phyloP scores from a whole-genome alignment of 2,888 invertebrate species.

The Blastobasis adustella region DNA sequence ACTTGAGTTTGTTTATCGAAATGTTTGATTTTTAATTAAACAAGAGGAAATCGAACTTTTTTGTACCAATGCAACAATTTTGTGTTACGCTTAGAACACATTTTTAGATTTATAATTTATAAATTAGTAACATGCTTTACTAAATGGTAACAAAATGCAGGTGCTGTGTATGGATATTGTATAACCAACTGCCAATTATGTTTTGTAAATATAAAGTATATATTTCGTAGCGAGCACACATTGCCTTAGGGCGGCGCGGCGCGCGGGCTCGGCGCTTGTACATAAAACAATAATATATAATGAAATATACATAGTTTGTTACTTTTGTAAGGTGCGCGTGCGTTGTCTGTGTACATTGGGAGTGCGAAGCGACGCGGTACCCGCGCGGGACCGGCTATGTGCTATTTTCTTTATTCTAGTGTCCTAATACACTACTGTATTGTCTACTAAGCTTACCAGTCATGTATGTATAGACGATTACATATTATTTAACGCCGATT shows the following conservation, averaged over 20 bases:
- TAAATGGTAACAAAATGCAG: conserved; percentile 50
- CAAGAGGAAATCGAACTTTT: conserved; percentile 5
- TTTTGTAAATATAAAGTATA: conserved; percentile 64
- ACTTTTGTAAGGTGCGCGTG: conserved; percentile 65
- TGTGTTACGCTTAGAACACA: conserved; percentile 23
- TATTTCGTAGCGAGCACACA: conserved; percentile 54
- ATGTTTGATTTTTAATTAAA: conserved; percentile 23
- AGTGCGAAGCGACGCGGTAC: conserved; percentile 31
- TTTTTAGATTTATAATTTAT: conserved; percentile 43
- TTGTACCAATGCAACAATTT: conserved; percentile 21
- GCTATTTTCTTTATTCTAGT: conserved; percentile 65
- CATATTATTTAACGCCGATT: conserved; percentile 67
- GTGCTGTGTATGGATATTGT: conserved; percentile 45
- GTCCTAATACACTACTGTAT: conserved; percentile 64
- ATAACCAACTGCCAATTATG: conserved; percentile 54
- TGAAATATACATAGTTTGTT: conserved; percentile 65
- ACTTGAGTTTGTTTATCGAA: conserved; percentile 42
- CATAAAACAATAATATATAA: conserved; percentile 66
- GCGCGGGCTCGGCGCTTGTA: conserved; percentile 59
- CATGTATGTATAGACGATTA: conserved; percentile 70
- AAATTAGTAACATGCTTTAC: conserved; percentile 53
- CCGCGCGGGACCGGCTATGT: conserved; percentile 37
- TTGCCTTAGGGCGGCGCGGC: conserved; percentile 52
- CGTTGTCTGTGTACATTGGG: conserved; percentile 49
- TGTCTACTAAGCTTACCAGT: conserved; percentile 72